phyloP scores from a whole-genome alignment of 1,140 invertebrate genomes.

The Teleopsis dalmanni region DNA sequence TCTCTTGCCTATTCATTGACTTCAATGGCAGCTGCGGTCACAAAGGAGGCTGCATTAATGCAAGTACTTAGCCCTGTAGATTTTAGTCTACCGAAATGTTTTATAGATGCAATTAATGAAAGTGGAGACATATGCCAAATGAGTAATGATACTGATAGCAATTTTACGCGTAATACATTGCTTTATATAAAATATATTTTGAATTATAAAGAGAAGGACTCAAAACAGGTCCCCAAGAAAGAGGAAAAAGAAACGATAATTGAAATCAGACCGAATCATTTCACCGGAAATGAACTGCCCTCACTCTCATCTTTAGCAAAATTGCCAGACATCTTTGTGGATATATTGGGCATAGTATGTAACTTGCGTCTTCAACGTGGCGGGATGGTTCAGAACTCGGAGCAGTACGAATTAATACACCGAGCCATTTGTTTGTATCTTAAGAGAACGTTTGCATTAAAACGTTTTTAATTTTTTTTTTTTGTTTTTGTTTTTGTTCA shows the following conservation, averaged over 20 bases:
- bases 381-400: slow-evolving; percentile 89
- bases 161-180: slow-evolving; percentile 38
- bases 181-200: slow-evolving; percentile 30
- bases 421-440: slow-evolving; percentile 73
- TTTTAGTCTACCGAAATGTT: slow-evolving; percentile 12
- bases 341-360: slow-evolving; percentile 81
- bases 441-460: slow-evolving; percentile 40
- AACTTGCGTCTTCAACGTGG: slow-evolving; percentile 79
- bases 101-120: slow-evolving; percentile 15
- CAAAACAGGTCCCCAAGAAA: background rate
- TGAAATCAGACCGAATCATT: background rate
- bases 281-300: slow-evolving; percentile 11
- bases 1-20: slow-evolving; percentile 35
- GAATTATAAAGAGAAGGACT: background rate
- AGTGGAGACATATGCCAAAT: background rate
- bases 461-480: slow-evolving; percentile 37
- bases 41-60: background rate
- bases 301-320: slow-evolving; percentile 30
- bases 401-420: slow-evolving; percentile 90
- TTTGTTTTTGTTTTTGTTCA: too few relatives aligned
- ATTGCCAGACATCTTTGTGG: slow-evolving; percentile 56
- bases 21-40: slow-evolving; percentile 22
- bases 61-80: slow-evolving; percentile 10
- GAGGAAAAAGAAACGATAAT: background rate
- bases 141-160: slow-evolving; percentile 21